A percentile compares a stretch with the other conserved stretches of the same genome.
These are phyloP conservation scores for Tetheella fluctuosa DNA, from an alignment of 2,888 invertebrate genomes.

Conservation along the genomic window DNA sequence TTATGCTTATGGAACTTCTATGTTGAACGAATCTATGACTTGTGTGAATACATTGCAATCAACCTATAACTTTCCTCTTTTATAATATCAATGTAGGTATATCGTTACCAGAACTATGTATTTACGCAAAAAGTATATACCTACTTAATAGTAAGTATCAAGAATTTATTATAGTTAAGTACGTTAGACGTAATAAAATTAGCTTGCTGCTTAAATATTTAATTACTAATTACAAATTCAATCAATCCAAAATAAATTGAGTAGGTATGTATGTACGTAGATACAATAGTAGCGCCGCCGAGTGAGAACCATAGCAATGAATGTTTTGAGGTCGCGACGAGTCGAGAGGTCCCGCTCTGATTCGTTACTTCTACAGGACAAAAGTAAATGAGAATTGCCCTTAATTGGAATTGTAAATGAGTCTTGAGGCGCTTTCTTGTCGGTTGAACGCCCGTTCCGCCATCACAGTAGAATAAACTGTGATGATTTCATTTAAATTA, in stretches of 20 bases:
- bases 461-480: conserved; percentile 79
- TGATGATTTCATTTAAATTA: conserved; percentile 82
- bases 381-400: conserved; percentile 81
- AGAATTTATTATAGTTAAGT: too few species aligned
- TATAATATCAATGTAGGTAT: too few species aligned
- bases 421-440: conserved; percentile 78
- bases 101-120: too few species aligned
- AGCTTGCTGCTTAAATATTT: too few species aligned
- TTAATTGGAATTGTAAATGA: conserved; percentile 83
- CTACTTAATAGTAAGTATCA: too few species aligned
- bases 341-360: conserved; percentile 53
- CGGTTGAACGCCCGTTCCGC: conserved; percentile 71
- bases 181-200: too few species aligned
- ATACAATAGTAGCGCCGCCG: conserved; percentile 16
- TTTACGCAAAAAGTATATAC: too few species aligned
- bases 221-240: too few species aligned
- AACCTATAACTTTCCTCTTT: too few species aligned
- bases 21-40: too few species aligned
- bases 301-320: conserved; percentile 35
- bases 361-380: conserved; percentile 73
- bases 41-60: too few species aligned
- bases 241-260: not conserved
- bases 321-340: conserved; percentile 46
- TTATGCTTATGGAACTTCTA: too few species aligned
- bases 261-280: not conserved